Evolutionary conservation across 2,113 vertebrate species (phyloP).

Genomic region (Myotis lucifugus): DNA sequence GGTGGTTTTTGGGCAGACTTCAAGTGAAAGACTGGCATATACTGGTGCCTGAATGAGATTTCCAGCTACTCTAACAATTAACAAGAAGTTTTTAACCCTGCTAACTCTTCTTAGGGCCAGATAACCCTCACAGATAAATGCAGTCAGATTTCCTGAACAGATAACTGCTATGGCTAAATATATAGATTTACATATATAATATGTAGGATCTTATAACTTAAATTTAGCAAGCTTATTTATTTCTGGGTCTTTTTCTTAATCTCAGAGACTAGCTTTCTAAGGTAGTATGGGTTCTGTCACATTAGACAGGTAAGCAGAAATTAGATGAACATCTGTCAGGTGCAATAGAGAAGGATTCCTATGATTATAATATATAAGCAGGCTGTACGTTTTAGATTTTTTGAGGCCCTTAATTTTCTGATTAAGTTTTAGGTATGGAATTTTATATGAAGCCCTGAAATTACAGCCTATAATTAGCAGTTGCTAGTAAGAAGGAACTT

Average conservation of each 20-base stretch:
- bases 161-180: not conserved
- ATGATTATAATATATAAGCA: not conserved
- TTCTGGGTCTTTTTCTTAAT: conserved; percentile 31
- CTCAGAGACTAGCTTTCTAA: not conserved
- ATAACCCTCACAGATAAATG: conserved; percentile 21
- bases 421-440: conserved; percentile 13
- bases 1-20: not conserved
- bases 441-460: not conserved
- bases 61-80: not conserved
- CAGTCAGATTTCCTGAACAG: not conserved
- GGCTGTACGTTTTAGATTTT: not conserved
- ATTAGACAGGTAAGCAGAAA: not conserved
- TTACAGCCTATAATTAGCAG: not conserved
- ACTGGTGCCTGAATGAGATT: not conserved
- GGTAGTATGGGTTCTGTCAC: not conserved
- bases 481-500: conserved; percentile 21
- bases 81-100: not conserved
- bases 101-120: not conserved
- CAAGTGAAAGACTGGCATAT: not conserved
- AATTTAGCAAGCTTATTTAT: not conserved
- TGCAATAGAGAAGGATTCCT: not conserved
- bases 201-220: not conserved
- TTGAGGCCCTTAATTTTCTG: not conserved
- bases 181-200: not conserved
- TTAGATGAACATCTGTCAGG: not conserved